Conservation (phyloP, 2,888 invertebrate genomes). For the Oligia latruncula region DNA sequence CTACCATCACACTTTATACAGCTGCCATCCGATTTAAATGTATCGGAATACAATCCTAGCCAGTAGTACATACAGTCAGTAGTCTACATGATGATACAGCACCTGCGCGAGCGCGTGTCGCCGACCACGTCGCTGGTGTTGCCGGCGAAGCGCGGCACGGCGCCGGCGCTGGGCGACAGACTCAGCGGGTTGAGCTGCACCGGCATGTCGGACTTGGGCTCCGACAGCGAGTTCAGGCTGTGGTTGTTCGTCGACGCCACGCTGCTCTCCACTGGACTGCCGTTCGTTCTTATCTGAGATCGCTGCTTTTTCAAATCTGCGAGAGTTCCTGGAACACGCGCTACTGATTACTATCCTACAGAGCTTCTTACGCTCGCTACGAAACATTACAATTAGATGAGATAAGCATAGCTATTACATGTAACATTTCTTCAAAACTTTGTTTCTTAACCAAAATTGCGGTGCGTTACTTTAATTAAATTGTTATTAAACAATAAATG, state of each 20-base stretch:
- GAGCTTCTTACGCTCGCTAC: slow-evolving; percentile 13
- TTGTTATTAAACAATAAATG: slow-evolving; percentile 68
- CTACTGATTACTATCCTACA: slow-evolving; percentile 49
- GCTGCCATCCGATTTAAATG: slow-evolving; percentile 30
- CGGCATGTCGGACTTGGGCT: slow-evolving; percentile 85
- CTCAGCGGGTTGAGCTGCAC: slow-evolving; percentile 84
- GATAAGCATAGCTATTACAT: slow-evolving; percentile 65
- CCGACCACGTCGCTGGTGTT: slow-evolving; percentile 94
- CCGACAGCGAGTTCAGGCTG: slow-evolving; percentile 85
- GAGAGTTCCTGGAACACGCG: slow-evolving; percentile 92
- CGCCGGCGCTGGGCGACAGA: slow-evolving; percentile 81
- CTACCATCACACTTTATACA: slow-evolving; percentile 56
- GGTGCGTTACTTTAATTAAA: slow-evolving; percentile 72
- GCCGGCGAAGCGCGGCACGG: slow-evolving; percentile 92
- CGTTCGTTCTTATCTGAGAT: slow-evolving; percentile 93
- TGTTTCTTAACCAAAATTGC: slow-evolving; percentile 69
- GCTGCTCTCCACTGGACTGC: slow-evolving; percentile 88
- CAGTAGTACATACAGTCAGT: background rate
- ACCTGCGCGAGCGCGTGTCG: slow-evolving; percentile 92
- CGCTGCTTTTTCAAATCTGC: slow-evolving; percentile 98
- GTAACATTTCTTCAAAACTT: slow-evolving; percentile 59
- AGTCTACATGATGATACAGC: slow-evolving; percentile 93
- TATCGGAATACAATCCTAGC: slow-evolving; percentile 7
- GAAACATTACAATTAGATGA: slow-evolving; percentile 55
- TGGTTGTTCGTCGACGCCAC: slow-evolving; percentile 84